These are phyloP conservation scores for Mechanitis mazaeus DNA, from an alignment of 2,888 invertebrate species.

Conservation along the genomic window DNA sequence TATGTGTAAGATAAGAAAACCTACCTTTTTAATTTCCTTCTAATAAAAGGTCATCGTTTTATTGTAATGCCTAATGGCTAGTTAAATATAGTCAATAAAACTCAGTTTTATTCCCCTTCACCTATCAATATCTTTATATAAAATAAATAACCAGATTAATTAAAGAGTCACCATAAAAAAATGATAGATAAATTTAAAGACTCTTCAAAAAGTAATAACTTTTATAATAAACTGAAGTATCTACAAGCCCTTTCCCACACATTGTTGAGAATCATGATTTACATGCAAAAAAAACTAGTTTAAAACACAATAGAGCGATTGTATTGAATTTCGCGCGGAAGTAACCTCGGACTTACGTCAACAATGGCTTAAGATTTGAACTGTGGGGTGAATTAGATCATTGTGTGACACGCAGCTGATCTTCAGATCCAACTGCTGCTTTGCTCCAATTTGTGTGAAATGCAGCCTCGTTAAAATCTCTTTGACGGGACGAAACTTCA, in stretches of 20 bases:
- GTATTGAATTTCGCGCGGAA: constrained; percentile 63
- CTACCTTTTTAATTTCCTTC: no score
- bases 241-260: constrained; percentile 53
- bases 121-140: no score
- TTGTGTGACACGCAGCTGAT: constrained; percentile 64
- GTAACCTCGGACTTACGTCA: constrained; percentile 58
- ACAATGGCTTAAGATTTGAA: constrained; percentile 60
- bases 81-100: no score
- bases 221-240: constrained; percentile 11
- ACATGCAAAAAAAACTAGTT: constrained; percentile 70
- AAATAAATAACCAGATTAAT: no score
- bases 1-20: no score
- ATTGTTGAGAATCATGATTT: constrained; percentile 74
- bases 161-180: no score
- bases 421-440: constrained; percentile 36
- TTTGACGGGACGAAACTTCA: constrained; percentile 15
- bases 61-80: no score
- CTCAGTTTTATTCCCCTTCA: no score
- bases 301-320: constrained; percentile 37
- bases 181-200: no score
- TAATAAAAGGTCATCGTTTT: no score
- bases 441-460: constrained; percentile 41
- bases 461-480: constrained; percentile 27
- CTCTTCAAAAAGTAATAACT: no score
- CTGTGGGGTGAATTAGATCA: constrained; percentile 64